phyloP scores from a whole-genome alignment of 2,888 invertebrate species.

The Apamea epomidion region DNA sequence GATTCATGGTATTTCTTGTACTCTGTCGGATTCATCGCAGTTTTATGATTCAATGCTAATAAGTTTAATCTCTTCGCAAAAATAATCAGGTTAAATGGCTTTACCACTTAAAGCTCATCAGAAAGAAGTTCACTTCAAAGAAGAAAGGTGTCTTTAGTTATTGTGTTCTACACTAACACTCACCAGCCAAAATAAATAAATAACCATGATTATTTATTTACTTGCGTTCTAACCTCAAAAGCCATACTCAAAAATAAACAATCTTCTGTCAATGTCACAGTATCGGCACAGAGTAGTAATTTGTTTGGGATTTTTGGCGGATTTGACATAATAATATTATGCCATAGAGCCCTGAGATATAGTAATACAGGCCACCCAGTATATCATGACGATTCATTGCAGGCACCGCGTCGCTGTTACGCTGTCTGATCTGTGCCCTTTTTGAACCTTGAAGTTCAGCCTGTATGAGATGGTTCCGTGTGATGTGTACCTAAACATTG shows the following conservation, averaged over 20 bases:
- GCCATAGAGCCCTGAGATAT: no score
- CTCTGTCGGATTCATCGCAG: conserved; percentile 77
- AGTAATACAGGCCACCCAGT: neutral
- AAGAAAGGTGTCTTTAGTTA: neutral
- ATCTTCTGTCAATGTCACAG: conserved; percentile 29
- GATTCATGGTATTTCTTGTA: conserved; percentile 89
- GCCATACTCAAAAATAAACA: conserved; percentile 24
- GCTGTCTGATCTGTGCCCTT: no score
- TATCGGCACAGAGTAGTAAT: neutral
- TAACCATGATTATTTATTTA: neutral
- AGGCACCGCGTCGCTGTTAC: neutral
- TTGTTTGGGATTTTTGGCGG: neutral
- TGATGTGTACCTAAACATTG: neutral
- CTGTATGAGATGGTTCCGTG: neutral
- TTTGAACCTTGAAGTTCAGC: neutral
- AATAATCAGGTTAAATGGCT: neutral
- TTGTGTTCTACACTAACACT: neutral
- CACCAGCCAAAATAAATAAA: neutral
- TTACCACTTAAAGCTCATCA: conserved; percentile 1
- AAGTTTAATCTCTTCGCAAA: neutral
- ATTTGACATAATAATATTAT: neutral
- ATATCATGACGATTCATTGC: neutral
- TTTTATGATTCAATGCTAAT: conserved; percentile 7
- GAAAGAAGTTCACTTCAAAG: neutral
- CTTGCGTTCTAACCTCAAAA: conserved; percentile 31